Conservation (phyloP, 2,113 vertebrate genomes). For the Mesocricetus auratus region DNA sequence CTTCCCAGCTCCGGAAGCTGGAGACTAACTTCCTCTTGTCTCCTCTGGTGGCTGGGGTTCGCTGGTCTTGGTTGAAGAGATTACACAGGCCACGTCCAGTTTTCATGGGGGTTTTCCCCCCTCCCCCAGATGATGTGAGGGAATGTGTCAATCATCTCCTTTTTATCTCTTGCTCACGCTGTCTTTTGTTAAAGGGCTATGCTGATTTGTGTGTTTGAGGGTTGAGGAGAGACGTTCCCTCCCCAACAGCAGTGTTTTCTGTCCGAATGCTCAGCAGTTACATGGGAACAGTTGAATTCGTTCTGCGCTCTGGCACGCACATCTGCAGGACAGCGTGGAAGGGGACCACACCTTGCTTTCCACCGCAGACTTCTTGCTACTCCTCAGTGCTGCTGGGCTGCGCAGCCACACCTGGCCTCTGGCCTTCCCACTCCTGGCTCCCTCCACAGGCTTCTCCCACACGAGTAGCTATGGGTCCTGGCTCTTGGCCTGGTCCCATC, state of each 20-base stretch:
- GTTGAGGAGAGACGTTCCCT: not conserved
- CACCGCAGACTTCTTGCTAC: not conserved
- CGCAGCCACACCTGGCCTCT: no score
- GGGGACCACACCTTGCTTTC: no score
- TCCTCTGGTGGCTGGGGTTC: not conserved
- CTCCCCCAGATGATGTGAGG: not conserved
- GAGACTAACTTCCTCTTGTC: no score
- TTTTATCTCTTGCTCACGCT: not conserved
- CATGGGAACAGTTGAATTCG: not conserved
- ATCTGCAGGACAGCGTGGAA: not conserved
- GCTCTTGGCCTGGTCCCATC: fast-evolving
- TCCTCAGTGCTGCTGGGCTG: fast-evolving
- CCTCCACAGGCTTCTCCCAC: not conserved
- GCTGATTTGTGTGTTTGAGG: not conserved
- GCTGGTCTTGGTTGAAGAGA: not conserved
- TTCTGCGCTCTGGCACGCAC: not conserved
- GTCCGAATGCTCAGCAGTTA: not conserved
- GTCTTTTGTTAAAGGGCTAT: not conserved
- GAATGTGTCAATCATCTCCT: not conserved
- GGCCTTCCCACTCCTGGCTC: not conserved
- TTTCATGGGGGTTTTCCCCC: not conserved
- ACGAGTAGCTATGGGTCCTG: not conserved
- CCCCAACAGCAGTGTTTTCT: not conserved
- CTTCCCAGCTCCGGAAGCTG: not conserved
- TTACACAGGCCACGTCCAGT: no score